Evolutionary conservation across 64 coral and sea anemone species (phyloP).

Genomic region (Porites lutea): DNA sequence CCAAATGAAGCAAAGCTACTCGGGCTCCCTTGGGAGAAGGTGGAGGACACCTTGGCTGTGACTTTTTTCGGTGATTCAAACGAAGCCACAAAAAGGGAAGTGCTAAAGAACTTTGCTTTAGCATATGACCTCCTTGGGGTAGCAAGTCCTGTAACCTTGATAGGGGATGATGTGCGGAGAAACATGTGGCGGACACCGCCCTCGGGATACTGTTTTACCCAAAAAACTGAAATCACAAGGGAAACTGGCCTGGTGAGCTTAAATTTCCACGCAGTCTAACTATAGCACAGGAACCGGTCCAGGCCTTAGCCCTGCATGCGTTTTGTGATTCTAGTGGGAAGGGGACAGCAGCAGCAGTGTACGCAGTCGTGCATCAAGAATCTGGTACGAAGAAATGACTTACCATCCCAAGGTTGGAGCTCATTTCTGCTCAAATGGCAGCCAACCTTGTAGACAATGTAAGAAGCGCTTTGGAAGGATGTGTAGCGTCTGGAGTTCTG

Average conservation of each 20-base stretch:
- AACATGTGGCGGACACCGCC: slow-evolving; percentile 1
- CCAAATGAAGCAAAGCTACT: slow-evolving; percentile 51
- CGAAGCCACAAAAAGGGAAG: slow-evolving; percentile 35
- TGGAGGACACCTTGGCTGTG: slow-evolving; percentile 40
- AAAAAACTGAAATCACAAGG: background rate
- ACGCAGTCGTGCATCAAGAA: background rate
- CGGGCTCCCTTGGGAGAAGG: slow-evolving; percentile 51
- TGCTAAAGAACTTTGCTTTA: slow-evolving; percentile 21
- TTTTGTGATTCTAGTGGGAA: slow-evolving; percentile 53
- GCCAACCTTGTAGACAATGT: background rate
- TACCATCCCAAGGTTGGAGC: slow-evolving; percentile 15
- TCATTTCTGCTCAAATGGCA: slow-evolving; percentile 54
- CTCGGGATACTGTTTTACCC: background rate
- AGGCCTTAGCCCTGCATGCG: slow-evolving; percentile 18
- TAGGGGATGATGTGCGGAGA: slow-evolving; percentile 34
- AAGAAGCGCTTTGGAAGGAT: background rate
- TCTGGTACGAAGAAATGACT: no score
- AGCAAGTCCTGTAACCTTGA: background rate
- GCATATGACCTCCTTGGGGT: slow-evolving; percentile 35
- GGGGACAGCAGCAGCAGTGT: slow-evolving; percentile 50
- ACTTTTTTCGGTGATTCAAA: background rate
- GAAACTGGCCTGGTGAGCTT: background rate
- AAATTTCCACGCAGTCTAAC: no score
- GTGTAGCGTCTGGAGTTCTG: background rate
- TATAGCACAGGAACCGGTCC: background rate